Percentiles rank a stretch among this genome's conserved stretches.
Conservation (phyloP, 2,888 invertebrate genomes). For the Drosophila neonasuta region DNA sequence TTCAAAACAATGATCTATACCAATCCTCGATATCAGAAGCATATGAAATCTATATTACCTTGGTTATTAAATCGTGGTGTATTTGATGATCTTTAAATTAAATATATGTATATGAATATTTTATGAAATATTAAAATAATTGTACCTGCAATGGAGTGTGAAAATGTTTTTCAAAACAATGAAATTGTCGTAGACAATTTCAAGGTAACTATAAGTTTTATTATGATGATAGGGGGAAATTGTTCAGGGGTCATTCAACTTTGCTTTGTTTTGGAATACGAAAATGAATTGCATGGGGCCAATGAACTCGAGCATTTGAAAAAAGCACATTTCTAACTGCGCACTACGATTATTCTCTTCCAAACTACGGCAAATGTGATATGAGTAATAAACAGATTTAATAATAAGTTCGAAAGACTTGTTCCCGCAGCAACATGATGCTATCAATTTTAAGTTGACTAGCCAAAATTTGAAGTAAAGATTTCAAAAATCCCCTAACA, state of each 20-base stretch:
- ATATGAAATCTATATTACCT: constrained; percentile 69
- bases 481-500: neutral
- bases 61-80: constrained; percentile 57
- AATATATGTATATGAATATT: neutral
- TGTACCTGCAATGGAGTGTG: neutral
- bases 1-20: constrained; percentile 55
- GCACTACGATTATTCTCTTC: neutral
- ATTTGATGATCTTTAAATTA: constrained; percentile 3
- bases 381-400: neutral
- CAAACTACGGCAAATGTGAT: neutral
- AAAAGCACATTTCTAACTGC: neutral
- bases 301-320: neutral
- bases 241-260: neutral
- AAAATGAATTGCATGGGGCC: constrained; percentile 1
- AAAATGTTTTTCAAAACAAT: neutral
- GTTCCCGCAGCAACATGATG: neutral
- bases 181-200: neutral
- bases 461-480: neutral
- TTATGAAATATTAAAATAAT: neutral
- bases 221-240: constrained; percentile 15
- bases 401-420: neutral
- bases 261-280: neutral
- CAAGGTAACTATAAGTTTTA: neutral
- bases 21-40: constrained; percentile 69
- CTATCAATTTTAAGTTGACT: no score